Evolutionary conservation across 2,797 vertebrate species (phyloP).

Genomic region (Anguilla pacifica): DNA sequence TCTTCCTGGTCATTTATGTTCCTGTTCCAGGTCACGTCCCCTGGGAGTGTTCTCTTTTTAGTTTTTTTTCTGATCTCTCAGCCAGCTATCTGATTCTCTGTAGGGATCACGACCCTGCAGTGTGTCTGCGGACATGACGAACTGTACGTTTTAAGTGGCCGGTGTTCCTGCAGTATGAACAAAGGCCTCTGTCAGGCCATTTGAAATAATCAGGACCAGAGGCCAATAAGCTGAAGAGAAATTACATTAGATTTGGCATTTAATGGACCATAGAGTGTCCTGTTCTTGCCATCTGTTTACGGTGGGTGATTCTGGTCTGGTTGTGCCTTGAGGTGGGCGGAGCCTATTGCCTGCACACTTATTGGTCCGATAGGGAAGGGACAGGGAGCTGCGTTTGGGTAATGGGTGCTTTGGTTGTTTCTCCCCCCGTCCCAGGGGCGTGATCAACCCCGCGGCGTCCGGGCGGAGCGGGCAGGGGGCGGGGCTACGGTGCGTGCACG

Average conservation of each 20-base stretch:
- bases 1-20: conserved; percentile 34
- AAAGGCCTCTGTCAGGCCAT: no score
- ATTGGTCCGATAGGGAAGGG: not conserved
- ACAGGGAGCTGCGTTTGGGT: not conserved
- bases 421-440: conserved; percentile 72
- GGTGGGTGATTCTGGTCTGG: no score
- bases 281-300: no score
- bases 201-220: no score
- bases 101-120: not conserved
- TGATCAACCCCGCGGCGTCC: conserved; percentile 84
- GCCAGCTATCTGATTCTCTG: conserved; percentile 17
- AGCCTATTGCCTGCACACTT: not conserved
- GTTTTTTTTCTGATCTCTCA: conserved; percentile 38
- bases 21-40: not conserved
- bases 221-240: no score
- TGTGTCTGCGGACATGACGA: no score
- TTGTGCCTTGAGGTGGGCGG: no score
- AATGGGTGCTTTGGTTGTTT: conserved; percentile 7
- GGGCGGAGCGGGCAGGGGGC: conserved; percentile 69
- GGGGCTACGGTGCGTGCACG: conserved; percentile 82
- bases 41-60: conserved; percentile 45
- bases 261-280: no score
- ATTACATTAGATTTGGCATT: no score
- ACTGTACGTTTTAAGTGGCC: no score
- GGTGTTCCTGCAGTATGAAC: no score